Base-by-base conservation (phyloP, 2,888 invertebrate genomes). In the Podotricha telesiphe region DNA sequence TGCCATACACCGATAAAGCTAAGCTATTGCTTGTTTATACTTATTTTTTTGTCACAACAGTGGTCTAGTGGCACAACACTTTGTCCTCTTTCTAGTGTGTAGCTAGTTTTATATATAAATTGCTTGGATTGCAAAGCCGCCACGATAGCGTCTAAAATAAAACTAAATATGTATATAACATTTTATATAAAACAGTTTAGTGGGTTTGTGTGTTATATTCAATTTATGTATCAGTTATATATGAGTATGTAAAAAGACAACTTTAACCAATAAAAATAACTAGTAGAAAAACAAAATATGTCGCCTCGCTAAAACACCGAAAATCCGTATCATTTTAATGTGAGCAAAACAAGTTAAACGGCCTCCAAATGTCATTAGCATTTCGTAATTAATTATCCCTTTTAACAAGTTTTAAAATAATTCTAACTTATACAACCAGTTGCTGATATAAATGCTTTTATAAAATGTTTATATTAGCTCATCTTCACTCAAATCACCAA, bases 311-410 rank as follows among this genome's bases (percentile, higher is more conserved):
- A 47, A 63, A 66, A 42, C 10, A 22, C 55, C 42, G 13, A 65
- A 66, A 63, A 64, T 65, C 61, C 42, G 22, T 71, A 63, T 67
- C 42, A 37, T 56, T 69, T 69, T 67, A 59, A 65, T 61, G 65
- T 72, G 59, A 34, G n/a, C 34, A 48, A 70, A 67, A 75, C 72
- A 65, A 68, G 74, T 74, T 63, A 63, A 59, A 48, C 68, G 55
- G 51, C 69, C 67, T 62, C 61, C 56, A 55, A 50, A 34, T 68
- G 71, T 69, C 70, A 70, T 72, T 69, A 72, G 65, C 70, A 70
- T 65, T 68, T 67, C 53, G 55, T 65, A 71, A 73, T 74, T 72
- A 71, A 70, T 71, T 68, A 65, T 64, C 63, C 65, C 71, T 69
- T 53, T 70, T 47, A 40, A 20, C 13, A 28, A 6, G 55, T 63